Evolutionary conservation across 2,113 vertebrate genomes (phyloP).

Genomic region (Rattus norvegicus): DNA sequence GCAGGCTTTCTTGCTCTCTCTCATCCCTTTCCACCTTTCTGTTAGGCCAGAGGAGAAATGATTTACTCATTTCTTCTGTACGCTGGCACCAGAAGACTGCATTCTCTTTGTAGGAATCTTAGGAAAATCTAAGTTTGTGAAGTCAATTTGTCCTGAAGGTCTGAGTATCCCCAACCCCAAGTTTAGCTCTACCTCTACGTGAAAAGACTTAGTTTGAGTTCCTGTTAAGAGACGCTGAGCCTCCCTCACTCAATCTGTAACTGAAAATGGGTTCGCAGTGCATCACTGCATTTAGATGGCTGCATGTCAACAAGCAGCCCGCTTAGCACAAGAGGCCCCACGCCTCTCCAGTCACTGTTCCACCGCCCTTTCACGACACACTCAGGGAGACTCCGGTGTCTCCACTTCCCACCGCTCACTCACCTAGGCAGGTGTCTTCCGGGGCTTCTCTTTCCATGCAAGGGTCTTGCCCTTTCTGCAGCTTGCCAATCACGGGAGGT

Average conservation of each 20-base stretch:
- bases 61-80: not conserved
- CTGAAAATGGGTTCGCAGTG: not conserved
- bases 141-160: not conserved
- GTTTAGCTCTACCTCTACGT: not conserved
- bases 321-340: not conserved
- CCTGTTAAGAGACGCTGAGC: not conserved
- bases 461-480: conserved; percentile 68
- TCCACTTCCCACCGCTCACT: not conserved
- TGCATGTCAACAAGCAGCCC: not conserved
- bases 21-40: not conserved
- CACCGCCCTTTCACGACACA: not conserved
- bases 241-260: conserved; percentile 1
- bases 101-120: not conserved
- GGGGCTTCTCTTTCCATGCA: conserved; percentile 13
- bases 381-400: not conserved
- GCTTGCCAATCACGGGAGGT: conserved; percentile 57
- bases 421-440: conserved; percentile 17
- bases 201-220: conserved; percentile 18
- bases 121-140: not conserved
- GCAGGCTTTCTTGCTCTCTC: not conserved
- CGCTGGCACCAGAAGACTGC: not conserved
- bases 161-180: not conserved
- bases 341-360: not conserved
- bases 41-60: not conserved
- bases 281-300: not conserved